Conservation (phyloP, 2,113 vertebrate genomes). For the Callocephalon fimbriatum region DNA sequence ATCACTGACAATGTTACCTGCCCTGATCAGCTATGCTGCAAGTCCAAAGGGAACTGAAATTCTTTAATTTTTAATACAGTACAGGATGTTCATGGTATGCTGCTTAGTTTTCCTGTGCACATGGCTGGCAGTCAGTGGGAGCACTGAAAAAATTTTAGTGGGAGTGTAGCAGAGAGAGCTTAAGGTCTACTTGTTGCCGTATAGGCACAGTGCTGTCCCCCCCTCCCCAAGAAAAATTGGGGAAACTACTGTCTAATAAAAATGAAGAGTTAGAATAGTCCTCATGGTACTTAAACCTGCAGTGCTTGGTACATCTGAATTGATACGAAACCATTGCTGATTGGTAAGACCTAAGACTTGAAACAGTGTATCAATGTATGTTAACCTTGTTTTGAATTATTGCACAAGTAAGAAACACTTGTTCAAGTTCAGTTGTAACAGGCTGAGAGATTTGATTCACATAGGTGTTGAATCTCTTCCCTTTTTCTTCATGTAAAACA, state of each 20-base stretch:
- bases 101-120: not conserved
- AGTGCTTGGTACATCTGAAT: not conserved
- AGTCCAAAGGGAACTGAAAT: not conserved
- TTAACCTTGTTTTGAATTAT: not conserved
- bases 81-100: not conserved
- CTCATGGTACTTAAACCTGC: not conserved
- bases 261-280: not conserved
- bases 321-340: not conserved
- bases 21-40: not conserved
- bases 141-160: not conserved
- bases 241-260: not conserved
- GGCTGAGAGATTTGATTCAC: not conserved
- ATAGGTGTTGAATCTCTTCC: not conserved
- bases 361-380: not conserved
- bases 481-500: not conserved
- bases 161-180: not conserved
- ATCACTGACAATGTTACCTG: not conserved
- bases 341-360: not conserved
- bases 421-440: not conserved
- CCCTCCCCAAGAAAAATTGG: accelerated
- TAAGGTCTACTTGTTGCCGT: not conserved
- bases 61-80: not conserved
- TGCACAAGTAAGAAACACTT: not conserved
- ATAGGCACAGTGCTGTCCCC: not conserved
- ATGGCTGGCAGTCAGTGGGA: not conserved